These are phyloP conservation scores for fruit fly (Drosophila melanogaster) DNA, from an alignment of 1,140 invertebrate species.

Conservation along the genomic window Release_6_plus_ISO1_MT NT_037436.4:5559501-5560000, in stretches of 20 bases:
- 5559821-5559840: slow-evolving; percentile 29
- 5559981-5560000: slow-evolving; percentile 16
- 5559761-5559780: slow-evolving; percentile 44
- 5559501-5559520: slow-evolving; percentile 72
- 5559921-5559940: slow-evolving; percentile 59
- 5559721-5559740: slow-evolving; percentile 40
- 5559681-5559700: slow-evolving; percentile 21
- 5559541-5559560: slow-evolving; percentile 58
- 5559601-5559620: slow-evolving; percentile 28
- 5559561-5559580: slow-evolving; percentile 40
- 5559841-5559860: slow-evolving; percentile 46
- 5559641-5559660: not conserved
- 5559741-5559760: slow-evolving; percentile 25
- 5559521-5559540: slow-evolving; percentile 78
- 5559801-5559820: slow-evolving; percentile 79
- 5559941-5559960: slow-evolving; percentile 58
- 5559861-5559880: slow-evolving; percentile 46
- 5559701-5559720: slow-evolving; percentile 34
- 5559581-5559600: slow-evolving; percentile 20
- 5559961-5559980: slow-evolving; percentile 29
- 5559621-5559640: slow-evolving; percentile 33
- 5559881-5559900: slow-evolving; percentile 63
- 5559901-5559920: slow-evolving; percentile 71
- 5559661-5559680: slow-evolving; percentile 11
- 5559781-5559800: slow-evolving; percentile 69